These are phyloP conservation scores for Trigoniulus corallinus DNA, from an alignment of 1,140 invertebrate species.

Conservation along the genomic window DNA sequence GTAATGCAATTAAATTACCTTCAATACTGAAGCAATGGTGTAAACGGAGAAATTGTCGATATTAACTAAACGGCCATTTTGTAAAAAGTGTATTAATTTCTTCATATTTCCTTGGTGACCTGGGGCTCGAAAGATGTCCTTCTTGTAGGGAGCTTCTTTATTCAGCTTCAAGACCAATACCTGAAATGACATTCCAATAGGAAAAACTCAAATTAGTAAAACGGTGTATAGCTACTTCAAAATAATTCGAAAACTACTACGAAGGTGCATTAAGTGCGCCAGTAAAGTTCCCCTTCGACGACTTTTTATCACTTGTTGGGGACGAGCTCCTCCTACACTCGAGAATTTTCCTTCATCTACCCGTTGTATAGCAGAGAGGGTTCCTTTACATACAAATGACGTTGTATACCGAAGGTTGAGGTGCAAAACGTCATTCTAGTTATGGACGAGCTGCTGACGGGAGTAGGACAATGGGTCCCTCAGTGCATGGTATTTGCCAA, in stretches of 20 bases:
- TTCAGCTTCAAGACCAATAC: conserved; percentile 84
- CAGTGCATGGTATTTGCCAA: too few species aligned
- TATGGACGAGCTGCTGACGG: too few species aligned
- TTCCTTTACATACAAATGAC: too few species aligned
- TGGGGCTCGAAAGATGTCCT: conserved; percentile 85
- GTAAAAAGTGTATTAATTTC: conserved; percentile 83
- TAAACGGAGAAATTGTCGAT: conserved; percentile 96
- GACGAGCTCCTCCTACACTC: too few species aligned
- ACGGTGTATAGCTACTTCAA: neutral
- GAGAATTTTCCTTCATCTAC: too few species aligned
- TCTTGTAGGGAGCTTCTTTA: conserved; percentile 79
- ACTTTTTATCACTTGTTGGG: too few species aligned
- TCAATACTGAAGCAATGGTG: conserved; percentile 93
- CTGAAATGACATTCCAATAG: conserved; percentile 27
- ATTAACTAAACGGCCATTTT: conserved; percentile 89
- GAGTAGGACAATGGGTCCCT: too few species aligned
- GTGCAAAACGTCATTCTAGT: too few species aligned
- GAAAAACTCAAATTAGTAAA: conserved; percentile 1
- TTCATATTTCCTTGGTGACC: conserved; percentile 91
- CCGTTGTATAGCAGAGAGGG: too few species aligned
- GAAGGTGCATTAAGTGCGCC: neutral
- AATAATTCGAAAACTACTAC: neutral
- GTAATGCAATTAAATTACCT: too few species aligned
- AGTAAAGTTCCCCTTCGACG: too few species aligned
- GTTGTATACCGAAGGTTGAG: too few species aligned